These are phyloP conservation scores for Garrulus glandarius DNA, from an alignment of 2,797 vertebrate genomes.

Conservation along the genomic window DNA sequence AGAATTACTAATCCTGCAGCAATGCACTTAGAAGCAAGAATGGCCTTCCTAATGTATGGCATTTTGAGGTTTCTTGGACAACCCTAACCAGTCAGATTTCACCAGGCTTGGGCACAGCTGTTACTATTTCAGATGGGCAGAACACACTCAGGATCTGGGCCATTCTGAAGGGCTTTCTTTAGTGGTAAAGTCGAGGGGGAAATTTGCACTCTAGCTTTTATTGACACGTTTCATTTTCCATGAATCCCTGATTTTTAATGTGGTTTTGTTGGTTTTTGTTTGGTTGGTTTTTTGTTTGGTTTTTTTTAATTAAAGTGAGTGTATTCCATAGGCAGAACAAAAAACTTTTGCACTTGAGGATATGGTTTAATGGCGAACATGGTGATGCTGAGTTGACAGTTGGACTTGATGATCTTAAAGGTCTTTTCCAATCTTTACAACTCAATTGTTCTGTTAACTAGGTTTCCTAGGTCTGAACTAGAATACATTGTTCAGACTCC, in stretches of 20 bases:
- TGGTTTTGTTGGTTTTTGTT: background rate
- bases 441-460: background rate
- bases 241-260: background rate
- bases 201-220: background rate
- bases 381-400: background rate
- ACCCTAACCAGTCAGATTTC: background rate
- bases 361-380: background rate
- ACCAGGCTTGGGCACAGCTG: background rate
- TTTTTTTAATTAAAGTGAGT: background rate
- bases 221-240: background rate
- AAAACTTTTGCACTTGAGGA: background rate
- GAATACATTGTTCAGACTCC: background rate
- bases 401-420: background rate
- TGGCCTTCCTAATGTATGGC: accelerated
- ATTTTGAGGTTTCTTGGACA: background rate
- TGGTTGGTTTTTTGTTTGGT: background rate
- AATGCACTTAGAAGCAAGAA: background rate
- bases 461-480: background rate
- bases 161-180: background rate
- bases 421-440: background rate
- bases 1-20: background rate
- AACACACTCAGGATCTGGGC: background rate
- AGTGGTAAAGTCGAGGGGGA: background rate
- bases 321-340: background rate
- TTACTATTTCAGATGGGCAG: background rate